Conservation (phyloP, 92 coral and sea anemone species). For the Palythoa caribaeorum region DNA sequence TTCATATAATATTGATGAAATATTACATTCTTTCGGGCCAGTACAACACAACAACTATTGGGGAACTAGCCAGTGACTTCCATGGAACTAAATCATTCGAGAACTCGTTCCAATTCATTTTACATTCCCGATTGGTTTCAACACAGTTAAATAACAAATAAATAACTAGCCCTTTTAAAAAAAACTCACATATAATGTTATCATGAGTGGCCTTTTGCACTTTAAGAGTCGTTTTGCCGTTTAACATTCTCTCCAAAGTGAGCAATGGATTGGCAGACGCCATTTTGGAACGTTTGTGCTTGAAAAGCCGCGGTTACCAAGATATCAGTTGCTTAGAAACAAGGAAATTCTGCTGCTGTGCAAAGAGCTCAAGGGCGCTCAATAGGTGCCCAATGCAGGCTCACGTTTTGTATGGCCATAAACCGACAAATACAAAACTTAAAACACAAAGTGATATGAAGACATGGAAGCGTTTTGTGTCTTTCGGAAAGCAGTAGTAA, state of each 20-base stretch:
- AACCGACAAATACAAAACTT: no score
- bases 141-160: not conserved
- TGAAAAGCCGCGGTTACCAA: constrained; percentile 45
- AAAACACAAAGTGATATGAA: no score
- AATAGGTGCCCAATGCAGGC: no score
- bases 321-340: not conserved
- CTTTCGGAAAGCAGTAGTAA: no score
- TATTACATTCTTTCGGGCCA: no score
- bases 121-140: not conserved
- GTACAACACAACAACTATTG: no score
- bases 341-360: not conserved
- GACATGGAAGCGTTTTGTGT: no score
- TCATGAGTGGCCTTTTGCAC: constrained; percentile 91
- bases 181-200: constrained; percentile 88
- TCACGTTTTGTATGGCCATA: no score
- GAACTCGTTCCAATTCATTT: no score
- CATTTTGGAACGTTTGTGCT: constrained; percentile 70
- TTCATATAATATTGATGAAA: no score
- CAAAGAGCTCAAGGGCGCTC: not conserved
- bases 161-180: not conserved
- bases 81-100: no score
- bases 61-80: no score
- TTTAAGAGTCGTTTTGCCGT: constrained; percentile 92
- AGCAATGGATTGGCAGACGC: constrained; percentile 86
- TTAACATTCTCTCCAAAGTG: constrained; percentile 91